These are phyloP conservation scores for Enteromius paludinosus DNA, from an alignment of 2,797 vertebrate genomes.

Conservation along the genomic window DNA sequence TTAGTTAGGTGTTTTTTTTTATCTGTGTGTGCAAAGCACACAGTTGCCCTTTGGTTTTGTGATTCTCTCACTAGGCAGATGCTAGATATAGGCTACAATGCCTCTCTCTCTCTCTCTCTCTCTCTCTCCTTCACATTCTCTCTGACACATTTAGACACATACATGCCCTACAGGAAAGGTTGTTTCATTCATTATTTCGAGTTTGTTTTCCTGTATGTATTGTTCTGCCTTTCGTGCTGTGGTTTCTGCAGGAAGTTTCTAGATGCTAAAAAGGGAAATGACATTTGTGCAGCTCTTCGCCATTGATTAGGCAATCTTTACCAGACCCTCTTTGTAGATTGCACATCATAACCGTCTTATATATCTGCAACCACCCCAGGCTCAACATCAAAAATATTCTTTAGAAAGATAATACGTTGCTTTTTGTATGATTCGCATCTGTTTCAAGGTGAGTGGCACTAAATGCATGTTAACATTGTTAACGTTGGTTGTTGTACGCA, in stretches of 20 bases:
- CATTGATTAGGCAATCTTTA: slow-evolving; percentile 35
- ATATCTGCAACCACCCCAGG: not conserved
- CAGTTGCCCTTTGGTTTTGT: slow-evolving; percentile 26
- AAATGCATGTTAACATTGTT: not conserved
- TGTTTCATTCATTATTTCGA: slow-evolving; percentile 27
- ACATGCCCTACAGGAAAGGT: slow-evolving; percentile 17
- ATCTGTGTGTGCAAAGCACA: not conserved
- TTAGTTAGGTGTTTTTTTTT: not conserved
- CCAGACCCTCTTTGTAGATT: slow-evolving; percentile 31
- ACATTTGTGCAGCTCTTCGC: slow-evolving; percentile 44
- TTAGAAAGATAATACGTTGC: not conserved
- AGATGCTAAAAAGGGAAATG: slow-evolving; percentile 52
- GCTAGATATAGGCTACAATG: not conserved
- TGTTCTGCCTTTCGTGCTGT: not conserved
- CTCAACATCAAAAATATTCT: not conserved
- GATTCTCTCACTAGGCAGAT: slow-evolving; percentile 1
- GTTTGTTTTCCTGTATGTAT: slow-evolving; percentile 18
- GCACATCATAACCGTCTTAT: slow-evolving; percentile 20
- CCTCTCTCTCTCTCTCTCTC: not conserved
- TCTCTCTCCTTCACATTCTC: not conserved
- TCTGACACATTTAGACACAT: slow-evolving; percentile 25
- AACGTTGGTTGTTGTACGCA: not conserved
- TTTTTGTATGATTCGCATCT: not conserved
- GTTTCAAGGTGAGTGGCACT: not conserved
- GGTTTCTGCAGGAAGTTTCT: slow-evolving; percentile 27